Percentiles rank a stretch among this genome's conserved stretches.
Evolutionary conservation across 2,113 vertebrate species (phyloP).

Genomic region (Laticauda laticaudata): DNA sequence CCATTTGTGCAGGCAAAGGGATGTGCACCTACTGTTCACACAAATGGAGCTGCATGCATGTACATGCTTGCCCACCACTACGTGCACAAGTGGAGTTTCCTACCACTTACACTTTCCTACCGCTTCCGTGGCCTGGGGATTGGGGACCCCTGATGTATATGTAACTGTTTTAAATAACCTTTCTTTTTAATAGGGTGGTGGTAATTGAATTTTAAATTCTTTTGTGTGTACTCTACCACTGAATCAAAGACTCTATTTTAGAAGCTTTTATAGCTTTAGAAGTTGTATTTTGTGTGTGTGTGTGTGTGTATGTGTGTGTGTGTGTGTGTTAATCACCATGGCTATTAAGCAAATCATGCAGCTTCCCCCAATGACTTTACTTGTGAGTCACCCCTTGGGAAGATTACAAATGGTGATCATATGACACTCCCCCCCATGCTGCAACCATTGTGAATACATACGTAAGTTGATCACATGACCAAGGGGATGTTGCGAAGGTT

Average conservation of each 20-base stretch:
- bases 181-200: not conserved
- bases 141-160: not conserved
- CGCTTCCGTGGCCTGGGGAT: too few relatives aligned
- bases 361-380: not conserved
- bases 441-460: not conserved
- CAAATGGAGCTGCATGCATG: too few relatives aligned
- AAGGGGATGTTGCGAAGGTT: not conserved
- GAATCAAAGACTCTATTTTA: not conserved
- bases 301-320: too few relatives aligned
- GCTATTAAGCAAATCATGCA: not conserved
- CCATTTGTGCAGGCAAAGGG: too few relatives aligned
- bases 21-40: too few relatives aligned
- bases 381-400: not conserved
- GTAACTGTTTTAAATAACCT: not conserved
- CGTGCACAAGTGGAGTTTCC: too few relatives aligned
- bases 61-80: too few relatives aligned
- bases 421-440: not conserved
- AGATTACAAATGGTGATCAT: not conserved
- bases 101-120: accelerated
- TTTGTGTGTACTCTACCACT: not conserved
- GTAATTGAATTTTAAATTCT: not conserved
- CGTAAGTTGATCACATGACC: not conserved
- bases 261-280: not conserved
- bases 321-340: not conserved
- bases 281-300: too few relatives aligned